These are phyloP conservation scores for Neoarius graeffei DNA, from an alignment of 2,113 vertebrate genomes.

Conservation along the genomic window DNA sequence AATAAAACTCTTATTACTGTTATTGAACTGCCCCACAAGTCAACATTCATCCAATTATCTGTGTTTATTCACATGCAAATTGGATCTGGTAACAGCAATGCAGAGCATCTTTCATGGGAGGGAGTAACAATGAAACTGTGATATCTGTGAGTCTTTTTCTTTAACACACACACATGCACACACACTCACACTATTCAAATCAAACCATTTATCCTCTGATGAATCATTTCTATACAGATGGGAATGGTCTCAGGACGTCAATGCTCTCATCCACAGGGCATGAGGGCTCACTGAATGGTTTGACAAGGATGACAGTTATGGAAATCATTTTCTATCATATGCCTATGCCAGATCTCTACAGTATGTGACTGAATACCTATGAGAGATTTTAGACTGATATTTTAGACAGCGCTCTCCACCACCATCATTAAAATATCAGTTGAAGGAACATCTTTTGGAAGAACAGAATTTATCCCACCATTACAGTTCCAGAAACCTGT, in stretches of 20 bases:
- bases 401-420: background rate
- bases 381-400: background rate
- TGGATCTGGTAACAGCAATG: slow-evolving; percentile 40
- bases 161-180: background rate
- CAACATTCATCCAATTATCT: slow-evolving; percentile 58
- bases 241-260: background rate
- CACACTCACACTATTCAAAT: background rate
- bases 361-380: background rate
- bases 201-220: background rate
- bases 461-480: background rate
- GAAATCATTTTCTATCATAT: background rate
- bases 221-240: slow-evolving; percentile 9
- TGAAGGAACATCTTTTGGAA: background rate
- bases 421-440: background rate
- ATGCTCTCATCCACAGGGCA: background rate
- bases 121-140: slow-evolving; percentile 38
- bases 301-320: background rate
- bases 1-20: slow-evolving; percentile 51
- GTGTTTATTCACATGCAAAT: slow-evolving; percentile 59
- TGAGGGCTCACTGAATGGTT: background rate
- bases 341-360: background rate
- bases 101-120: slow-evolving; percentile 28
- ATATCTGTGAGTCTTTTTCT: background rate
- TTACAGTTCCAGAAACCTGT: background rate
- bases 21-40: slow-evolving; percentile 56